phyloP scores from a whole-genome alignment of 2,113 vertebrate species.

The Nymphicus hollandicus region DNA sequence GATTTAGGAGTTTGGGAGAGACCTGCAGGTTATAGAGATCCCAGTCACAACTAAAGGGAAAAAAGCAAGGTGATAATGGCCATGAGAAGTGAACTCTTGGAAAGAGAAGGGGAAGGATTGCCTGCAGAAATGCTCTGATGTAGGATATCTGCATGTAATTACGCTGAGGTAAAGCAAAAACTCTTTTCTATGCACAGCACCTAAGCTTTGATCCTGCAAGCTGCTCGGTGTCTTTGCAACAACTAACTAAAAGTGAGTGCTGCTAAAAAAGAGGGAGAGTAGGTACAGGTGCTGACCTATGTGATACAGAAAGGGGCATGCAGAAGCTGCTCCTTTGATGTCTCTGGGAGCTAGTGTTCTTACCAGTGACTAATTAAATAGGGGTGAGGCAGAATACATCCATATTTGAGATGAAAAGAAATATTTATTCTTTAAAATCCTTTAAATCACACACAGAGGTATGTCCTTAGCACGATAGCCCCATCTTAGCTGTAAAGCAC shows the following conservation, averaged over 20 bases:
- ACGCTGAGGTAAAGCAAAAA: background rate
- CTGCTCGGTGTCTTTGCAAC: background rate
- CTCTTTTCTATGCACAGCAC: background rate
- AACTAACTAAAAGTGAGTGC: background rate
- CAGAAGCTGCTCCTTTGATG: background rate
- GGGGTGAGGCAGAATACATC: background rate
- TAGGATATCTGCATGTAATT: background rate
- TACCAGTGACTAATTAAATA: background rate
- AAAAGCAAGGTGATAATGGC: background rate
- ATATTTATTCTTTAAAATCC: background rate
- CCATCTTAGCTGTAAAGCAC: rapidly evolving
- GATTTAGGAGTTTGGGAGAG: background rate
- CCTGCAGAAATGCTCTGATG: background rate
- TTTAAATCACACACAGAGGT: rapidly evolving
- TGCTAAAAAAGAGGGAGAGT: background rate
- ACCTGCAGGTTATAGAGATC: background rate
- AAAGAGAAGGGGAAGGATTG: background rate
- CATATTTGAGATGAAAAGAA: background rate
- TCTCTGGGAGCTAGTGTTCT: background rate
- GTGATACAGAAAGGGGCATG: background rate
- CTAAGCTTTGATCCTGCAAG: background rate
- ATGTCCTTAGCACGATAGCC: background rate
- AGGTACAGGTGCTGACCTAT: background rate
- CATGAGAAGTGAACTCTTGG: background rate
- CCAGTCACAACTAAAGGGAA: background rate